Evolutionary conservation across 2,888 invertebrate genomes (phyloP), one percentile per base, ranked within the genome.

Genomic region (Protophormia terraenovae): DNA sequence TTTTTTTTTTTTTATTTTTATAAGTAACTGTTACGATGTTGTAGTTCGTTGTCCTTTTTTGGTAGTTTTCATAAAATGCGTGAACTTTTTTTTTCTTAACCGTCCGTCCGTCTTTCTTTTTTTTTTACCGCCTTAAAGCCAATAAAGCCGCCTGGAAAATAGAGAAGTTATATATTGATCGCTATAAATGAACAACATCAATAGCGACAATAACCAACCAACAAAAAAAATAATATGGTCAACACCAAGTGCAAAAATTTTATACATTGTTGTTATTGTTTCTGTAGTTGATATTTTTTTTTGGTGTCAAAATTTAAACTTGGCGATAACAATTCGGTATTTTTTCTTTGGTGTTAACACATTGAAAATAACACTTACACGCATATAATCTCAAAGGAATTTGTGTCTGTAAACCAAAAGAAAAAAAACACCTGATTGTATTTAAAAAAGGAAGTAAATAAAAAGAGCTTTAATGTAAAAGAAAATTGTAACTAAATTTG

Each of bases 51-150:
- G 73, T 83, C 82, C 82, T 79, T 81, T 85, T 85, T 81, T 82
- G 82, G 85, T 78, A 82, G 78, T 66, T 79, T 71, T 76, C 76
- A 83, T 86, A 79, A 80, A 82, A 86, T 83, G 82, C 86, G 86
- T 86, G 60, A 83, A 71, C 45, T 71, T 77, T 80, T 79, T 50
- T 29, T 32, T 22, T 16, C 12, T n/a, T n/a, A n/a, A n/a, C n/a
- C n/a, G n/a, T n/a, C n/a, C n/a, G n/a, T 24, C 1, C 29, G 55
- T 58, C 66, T 73, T 67, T 55, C 10, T 47, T 72, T 73, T 67
- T 55, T 8, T 47, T 72, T 73, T 66, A 24, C 82, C 82, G 86
- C 86, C 79, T 66, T 81, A 72, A n/a, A n/a, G n/a, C n/a, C n/a
- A n/a, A n/a, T 78, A 69, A 53, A 32, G 73, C 75, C 81, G 77